Conservation (phyloP, 2,797 vertebrate genomes). For the Pangasius krempfi region DNA sequence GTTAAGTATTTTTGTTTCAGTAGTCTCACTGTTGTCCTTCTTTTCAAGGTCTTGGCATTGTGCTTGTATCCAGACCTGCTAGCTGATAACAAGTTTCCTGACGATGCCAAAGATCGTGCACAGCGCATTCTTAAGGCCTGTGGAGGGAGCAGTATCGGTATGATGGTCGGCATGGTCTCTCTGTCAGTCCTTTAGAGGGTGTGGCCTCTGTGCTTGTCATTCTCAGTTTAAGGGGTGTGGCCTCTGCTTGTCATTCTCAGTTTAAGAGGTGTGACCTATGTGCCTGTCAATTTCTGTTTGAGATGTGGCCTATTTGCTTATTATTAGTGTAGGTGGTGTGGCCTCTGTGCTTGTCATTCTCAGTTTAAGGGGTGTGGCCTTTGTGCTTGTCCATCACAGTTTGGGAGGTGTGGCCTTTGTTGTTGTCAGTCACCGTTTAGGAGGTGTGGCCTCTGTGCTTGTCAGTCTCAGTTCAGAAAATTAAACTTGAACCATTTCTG, state of each 20-base stretch:
- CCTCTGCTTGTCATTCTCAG: background rate
- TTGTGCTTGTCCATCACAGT: background rate
- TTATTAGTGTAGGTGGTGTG: background rate
- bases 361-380: background rate
- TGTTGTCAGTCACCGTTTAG: accelerated
- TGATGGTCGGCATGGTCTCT: conserved; percentile 47
- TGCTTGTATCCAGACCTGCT: conserved; percentile 85
- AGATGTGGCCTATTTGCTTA: background rate
- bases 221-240: background rate
- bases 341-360: background rate
- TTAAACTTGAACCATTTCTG: background rate
- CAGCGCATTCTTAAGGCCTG: conserved; percentile 81
- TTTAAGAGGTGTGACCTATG: background rate
- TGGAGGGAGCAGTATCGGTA: conserved; percentile 85
- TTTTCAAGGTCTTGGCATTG: conserved; percentile 82
- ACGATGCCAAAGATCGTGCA: conserved; percentile 83
- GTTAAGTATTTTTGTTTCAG: background rate
- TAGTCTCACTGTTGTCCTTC: conserved; percentile 21
- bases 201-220: no score
- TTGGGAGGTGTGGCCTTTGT: background rate
- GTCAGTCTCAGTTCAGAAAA: background rate
- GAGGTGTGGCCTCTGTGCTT: background rate
- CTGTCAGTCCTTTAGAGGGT: background rate
- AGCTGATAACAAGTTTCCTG: conserved; percentile 77
- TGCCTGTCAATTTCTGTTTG: background rate